Base-by-base conservation (phyloP, 1,140 invertebrate genomes). In the Planococcus citri region DNA sequence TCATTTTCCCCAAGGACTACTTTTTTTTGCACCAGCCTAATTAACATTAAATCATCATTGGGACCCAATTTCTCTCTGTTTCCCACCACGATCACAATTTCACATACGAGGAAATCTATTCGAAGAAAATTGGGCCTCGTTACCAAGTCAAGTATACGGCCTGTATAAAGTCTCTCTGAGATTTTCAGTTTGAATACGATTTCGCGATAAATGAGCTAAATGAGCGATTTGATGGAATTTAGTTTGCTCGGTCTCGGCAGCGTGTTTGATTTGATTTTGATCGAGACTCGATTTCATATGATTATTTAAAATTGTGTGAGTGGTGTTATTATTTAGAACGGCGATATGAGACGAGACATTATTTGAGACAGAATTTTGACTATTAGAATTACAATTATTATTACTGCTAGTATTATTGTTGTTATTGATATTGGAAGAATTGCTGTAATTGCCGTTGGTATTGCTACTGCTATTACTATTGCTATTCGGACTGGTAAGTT, bases 201-300 rank as follows among this genome's bases (percentile, higher is more conserved):
- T 27, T 27, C 64, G 1, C 2, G 70, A 67, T 51, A 71, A 68
- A 51, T 71, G 70, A 17, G 70, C 70, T 67, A 71, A 27, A 22
- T 71, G 70, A 17, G 68, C 70, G 2, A 71, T 71, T 51, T 71
- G 70, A 29, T 71, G 70, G n/a, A 71, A 51, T 17, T 27, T 69
- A 8, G 67, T 58, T 57, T 20, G 12, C 14, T 57, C n/a, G 6
- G n/a, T 25, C 14, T 21, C 25, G 4, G 6, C 68, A 21, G 9
- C 24, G 20, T 67, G 58, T 9, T 25, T 22, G 14, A 37, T 51
- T 68, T 68, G 24, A 10, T 12, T 51, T 12, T 24, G 58, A 17
- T 71, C 24, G 9, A 33, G 14, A 24, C 22, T 64, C 27, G 58
- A 60, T 17, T 61, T 61, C 6, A 22, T 33, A 37, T 67, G 60